A percentile compares a stretch with the other conserved stretches of the same genome.
Conservation (phyloP, 2,797 vertebrate species). For the Hoplostethus mediterraneus region DNA sequence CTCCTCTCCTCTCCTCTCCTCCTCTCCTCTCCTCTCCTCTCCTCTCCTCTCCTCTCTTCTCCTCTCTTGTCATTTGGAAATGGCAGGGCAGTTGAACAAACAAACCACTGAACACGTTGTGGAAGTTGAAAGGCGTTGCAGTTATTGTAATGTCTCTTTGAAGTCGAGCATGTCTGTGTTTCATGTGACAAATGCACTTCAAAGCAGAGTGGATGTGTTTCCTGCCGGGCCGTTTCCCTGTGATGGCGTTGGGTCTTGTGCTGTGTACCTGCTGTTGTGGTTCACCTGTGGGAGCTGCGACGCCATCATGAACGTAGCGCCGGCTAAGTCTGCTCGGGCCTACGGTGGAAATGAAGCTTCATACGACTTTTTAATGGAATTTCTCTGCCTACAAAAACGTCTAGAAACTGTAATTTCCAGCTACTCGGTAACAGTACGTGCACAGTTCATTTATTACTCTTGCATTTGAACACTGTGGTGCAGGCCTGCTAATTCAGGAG, state of each 20-base stretch:
- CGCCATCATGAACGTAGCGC: constrained; percentile 53
- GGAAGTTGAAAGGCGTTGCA: constrained; percentile 66
- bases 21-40: not conserved
- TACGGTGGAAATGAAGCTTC: constrained; percentile 48
- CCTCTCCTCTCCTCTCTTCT: not conserved
- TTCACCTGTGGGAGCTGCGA: constrained; percentile 74
- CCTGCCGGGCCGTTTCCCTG: constrained; percentile 64
- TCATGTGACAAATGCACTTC: constrained; percentile 80
- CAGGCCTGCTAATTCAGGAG: not conserved
- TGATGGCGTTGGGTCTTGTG: constrained; percentile 61
- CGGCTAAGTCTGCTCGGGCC: constrained; percentile 16
- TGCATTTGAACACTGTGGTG: constrained; percentile 12
- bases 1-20: constrained; percentile 1
- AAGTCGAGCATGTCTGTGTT: constrained; percentile 75
- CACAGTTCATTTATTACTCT: constrained; percentile 39
- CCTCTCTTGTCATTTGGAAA: constrained; percentile 45
- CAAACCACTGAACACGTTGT: constrained; percentile 48
- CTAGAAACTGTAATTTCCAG: constrained; percentile 32
- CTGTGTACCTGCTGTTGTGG: constrained; percentile 73
- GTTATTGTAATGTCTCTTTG: constrained; percentile 77
- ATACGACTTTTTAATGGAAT: constrained; percentile 41
- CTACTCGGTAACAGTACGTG: constrained; percentile 27
- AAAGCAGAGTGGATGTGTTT: constrained; percentile 69
- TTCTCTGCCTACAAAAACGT: constrained; percentile 30
- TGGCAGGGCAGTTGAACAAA: constrained; percentile 56